These are phyloP conservation scores for Oryzias javanicus DNA, from an alignment of 2,113 vertebrate genomes.

Conservation along the genomic window DNA sequence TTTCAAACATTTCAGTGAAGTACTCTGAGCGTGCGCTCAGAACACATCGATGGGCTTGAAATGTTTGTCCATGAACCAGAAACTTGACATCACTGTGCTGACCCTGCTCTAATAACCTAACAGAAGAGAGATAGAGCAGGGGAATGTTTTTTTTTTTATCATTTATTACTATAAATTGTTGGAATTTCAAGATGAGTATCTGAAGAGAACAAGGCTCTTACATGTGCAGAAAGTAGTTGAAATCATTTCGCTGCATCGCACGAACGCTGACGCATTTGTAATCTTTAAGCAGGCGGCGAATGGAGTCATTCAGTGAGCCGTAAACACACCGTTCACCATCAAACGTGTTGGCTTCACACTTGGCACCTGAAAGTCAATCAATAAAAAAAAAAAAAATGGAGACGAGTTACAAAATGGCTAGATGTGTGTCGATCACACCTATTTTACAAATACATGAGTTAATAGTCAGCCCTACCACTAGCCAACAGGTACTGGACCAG, in stretches of 20 bases:
- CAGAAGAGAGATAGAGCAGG: not conserved
- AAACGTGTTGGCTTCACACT: conserved; percentile 96
- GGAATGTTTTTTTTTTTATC: not conserved
- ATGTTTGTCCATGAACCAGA: conserved; percentile 88
- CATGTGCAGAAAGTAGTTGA: conserved; percentile 90
- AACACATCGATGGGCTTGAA: conserved; percentile 87
- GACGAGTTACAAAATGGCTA: not conserved
- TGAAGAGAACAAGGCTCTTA: conserved; percentile 54
- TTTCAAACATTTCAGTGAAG: conserved; percentile 94
- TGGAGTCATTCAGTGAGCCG: conserved; percentile 87
- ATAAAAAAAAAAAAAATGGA: not conserved
- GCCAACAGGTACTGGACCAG: conserved; percentile 93
- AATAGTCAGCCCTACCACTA: conserved; percentile 80
- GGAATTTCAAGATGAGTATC: not conserved
- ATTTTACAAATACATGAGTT: not conserved
- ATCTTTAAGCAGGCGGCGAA: conserved; percentile 87
- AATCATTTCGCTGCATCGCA: conserved; percentile 88
- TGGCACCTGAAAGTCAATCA: conserved; percentile 79
- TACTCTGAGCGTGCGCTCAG: conserved; percentile 89
- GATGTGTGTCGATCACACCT: not conserved
- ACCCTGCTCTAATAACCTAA: conserved; percentile 92
- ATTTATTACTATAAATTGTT: not conserved
- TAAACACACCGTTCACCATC: conserved; percentile 94
- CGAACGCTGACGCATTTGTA: conserved; percentile 91
- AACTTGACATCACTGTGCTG: conserved; percentile 88